phyloP scores from a whole-genome alignment of 2,113 vertebrate species.

The Neoarius graeffei region DNA sequence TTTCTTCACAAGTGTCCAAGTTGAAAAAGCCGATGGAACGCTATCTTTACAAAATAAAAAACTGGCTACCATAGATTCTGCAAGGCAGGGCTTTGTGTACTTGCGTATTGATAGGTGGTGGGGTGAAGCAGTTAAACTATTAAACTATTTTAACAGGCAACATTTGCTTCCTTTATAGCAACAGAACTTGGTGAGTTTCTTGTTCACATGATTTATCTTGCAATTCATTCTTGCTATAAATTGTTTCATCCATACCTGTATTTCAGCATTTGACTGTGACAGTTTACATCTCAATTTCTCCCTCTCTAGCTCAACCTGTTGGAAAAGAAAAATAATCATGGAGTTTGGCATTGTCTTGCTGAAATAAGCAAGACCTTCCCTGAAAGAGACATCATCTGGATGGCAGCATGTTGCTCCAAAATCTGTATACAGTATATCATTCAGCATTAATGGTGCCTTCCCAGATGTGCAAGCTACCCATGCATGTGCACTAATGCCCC shows the following conservation, averaged over 20 bases:
- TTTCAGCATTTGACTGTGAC: constrained; percentile 38
- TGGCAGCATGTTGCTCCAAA: no score
- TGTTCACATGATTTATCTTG: not conserved
- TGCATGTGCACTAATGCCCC: no score
- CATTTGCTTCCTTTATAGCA: not conserved
- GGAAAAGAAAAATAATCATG: constrained; percentile 19
- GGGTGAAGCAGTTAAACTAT: not conserved
- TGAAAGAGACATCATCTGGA: no score
- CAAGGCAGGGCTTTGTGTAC: not conserved
- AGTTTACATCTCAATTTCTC: constrained; percentile 55
- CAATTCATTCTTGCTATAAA: not conserved
- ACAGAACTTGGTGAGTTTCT: not conserved
- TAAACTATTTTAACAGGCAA: not conserved
- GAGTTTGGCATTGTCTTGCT: no score
- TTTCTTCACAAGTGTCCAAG: not conserved
- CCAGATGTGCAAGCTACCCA: no score
- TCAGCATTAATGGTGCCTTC: no score
- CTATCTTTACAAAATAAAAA: not conserved
- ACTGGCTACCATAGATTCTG: not conserved
- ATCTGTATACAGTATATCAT: no score
- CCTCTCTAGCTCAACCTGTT: constrained; percentile 65
- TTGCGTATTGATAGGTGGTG: not conserved
- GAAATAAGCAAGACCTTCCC: no score
- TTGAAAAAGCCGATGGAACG: not conserved
- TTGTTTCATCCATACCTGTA: constrained; percentile 31